phyloP scores from a whole-genome alignment of 2,113 vertebrate species.

The Grammatotria lemairii region DNA sequence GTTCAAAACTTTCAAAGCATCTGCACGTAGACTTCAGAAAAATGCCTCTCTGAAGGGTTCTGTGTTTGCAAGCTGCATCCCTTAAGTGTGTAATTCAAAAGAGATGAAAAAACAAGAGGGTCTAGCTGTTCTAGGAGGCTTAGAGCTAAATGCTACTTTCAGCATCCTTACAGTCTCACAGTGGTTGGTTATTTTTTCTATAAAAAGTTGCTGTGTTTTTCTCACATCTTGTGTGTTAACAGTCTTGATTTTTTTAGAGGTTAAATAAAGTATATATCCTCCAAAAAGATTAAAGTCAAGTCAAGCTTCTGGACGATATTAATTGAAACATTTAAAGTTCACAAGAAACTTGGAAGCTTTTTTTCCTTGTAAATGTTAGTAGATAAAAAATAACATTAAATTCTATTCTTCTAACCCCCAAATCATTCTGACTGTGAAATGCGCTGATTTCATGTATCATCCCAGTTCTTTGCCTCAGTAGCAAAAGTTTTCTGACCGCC shows the following conservation, averaged over 20 bases:
- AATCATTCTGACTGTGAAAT: constrained; percentile 18
- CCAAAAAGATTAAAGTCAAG: neutral
- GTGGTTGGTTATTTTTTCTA: neutral
- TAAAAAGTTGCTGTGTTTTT: neutral
- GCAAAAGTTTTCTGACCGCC: constrained; percentile 54
- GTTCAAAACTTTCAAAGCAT: neutral
- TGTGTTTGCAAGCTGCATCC: neutral
- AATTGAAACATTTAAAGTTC: neutral
- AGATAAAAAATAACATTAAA: neutral
- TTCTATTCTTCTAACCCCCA: neutral
- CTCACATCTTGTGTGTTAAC: neutral
- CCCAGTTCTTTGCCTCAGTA: constrained; percentile 39
- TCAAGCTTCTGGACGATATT: neutral
- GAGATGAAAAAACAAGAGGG: neutral
- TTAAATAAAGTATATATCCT: neutral
- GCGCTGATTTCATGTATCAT: constrained; percentile 43
- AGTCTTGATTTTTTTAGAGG: neutral
- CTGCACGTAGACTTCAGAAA: neutral
- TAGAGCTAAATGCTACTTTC: neutral
- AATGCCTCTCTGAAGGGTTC: neutral
- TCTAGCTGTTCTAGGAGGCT: neutral
- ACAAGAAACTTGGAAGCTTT: neutral
- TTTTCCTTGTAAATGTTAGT: neutral
- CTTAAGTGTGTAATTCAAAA: neutral
- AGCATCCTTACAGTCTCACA: neutral